Evolutionary conservation across 2,888 invertebrate species (phyloP).

Genomic region (Temnothorax ravouxi): DNA sequence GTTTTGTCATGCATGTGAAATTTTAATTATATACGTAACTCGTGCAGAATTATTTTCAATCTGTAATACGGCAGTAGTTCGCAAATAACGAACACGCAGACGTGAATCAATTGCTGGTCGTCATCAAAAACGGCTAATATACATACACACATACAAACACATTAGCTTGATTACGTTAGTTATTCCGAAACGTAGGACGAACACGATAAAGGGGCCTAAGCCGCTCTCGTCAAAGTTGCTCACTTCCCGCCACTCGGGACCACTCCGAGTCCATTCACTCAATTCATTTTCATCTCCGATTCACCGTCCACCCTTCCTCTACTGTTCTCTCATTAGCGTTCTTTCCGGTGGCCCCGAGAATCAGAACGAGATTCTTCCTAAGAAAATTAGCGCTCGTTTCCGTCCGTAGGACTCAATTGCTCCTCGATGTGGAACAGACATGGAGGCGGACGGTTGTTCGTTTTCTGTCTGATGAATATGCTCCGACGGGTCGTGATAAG

Average conservation of each 20-base stretch:
- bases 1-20: not conserved
- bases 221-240: conserved; percentile 80
- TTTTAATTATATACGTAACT: not conserved
- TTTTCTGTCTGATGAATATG: conserved; percentile 20
- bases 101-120: not conserved
- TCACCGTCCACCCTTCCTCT: conserved; percentile 81
- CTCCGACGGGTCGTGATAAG: not conserved
- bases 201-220: conserved; percentile 59
- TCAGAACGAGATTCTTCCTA: conserved; percentile 78
- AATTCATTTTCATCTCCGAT: conserved; percentile 86
- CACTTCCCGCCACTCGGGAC: conserved; percentile 85
- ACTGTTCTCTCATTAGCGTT: conserved; percentile 84
- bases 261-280: conserved; percentile 85
- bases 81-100: not conserved
- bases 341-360: conserved; percentile 82
- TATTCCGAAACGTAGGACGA: conserved; percentile 69
- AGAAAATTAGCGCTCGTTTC: conserved; percentile 82
- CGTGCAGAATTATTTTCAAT: not conserved
- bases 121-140: conserved; percentile 45
- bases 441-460: not conserved
- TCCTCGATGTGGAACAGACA: conserved; percentile 53
- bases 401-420: conserved; percentile 73
- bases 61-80: not conserved
- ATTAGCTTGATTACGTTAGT: conserved; percentile 68
- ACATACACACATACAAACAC: conserved; percentile 10